These are phyloP conservation scores for Zoanthus sansibaricus DNA, from an alignment of 92 coral and sea anemone species.

Conservation along the genomic window DNA sequence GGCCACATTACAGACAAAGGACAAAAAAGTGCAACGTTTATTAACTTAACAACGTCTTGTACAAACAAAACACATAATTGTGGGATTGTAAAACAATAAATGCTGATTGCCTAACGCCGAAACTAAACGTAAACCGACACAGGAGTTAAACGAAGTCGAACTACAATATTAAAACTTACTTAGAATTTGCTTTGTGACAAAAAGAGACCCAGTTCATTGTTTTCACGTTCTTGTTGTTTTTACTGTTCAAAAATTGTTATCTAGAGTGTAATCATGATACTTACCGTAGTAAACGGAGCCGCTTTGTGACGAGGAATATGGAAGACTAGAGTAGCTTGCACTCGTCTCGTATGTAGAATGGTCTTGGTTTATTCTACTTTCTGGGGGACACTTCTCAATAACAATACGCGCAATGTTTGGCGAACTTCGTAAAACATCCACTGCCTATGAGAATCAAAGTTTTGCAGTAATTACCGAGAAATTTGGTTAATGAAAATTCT, in stretches of 20 bases:
- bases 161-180: too few species aligned
- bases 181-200: too few species aligned
- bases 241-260: neutral
- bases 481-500: neutral
- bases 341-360: slow-evolving; percentile 24
- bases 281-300: slow-evolving; percentile 68
- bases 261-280: neutral
- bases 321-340: slow-evolving; percentile 44
- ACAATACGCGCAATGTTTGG: slow-evolving; percentile 92
- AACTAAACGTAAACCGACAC: too few species aligned
- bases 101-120: too few species aligned
- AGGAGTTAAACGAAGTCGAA: too few species aligned
- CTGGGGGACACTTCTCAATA: slow-evolving; percentile 92
- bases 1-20: too few species aligned
- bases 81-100: too few species aligned
- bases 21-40: too few species aligned
- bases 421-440: slow-evolving; percentile 89
- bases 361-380: slow-evolving; percentile 37
- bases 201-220: too few species aligned
- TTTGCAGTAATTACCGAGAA: neutral
- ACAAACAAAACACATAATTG: too few species aligned
- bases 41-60: too few species aligned
- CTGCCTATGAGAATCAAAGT: slow-evolving; percentile 76
- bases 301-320: slow-evolving; percentile 56
- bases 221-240: neutral